Base-by-base conservation (phyloP, 2,888 invertebrate species). In the Zaprionus bogoriensis region DNA sequence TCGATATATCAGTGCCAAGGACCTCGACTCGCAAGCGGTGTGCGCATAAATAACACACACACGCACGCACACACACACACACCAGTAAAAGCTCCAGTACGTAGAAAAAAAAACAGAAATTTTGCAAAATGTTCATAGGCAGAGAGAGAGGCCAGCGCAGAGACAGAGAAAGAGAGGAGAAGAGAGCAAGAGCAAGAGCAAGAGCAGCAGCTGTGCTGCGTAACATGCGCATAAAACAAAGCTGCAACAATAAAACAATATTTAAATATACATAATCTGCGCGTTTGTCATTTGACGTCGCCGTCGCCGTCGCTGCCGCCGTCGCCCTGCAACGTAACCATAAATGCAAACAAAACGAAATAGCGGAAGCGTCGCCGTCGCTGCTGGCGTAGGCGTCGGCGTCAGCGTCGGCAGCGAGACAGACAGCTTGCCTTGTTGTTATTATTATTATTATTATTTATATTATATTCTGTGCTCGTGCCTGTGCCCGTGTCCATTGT, bases 231-330 rank as follows among this genome's bases (percentile, higher is more conserved):
- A 61, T 47, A 62, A 32, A 69, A 54, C 61, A 63, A 64, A 67
- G 23, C 47, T 67, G 58, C 28, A 57, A 53, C 12, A 58, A 61
- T 71, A 39, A 67, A 39, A 67, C 12, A 59, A 60, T 46, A 60
- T 72, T 73, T 54, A 67, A 77, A 77, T 61, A 75, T 45, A 65
- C 25, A 58, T 64, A 59, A 74, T 72, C 71, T 63, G 53, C 38
- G 55, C 27, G 63, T 74, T 58, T 61, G 65, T 55, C 73, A 72
- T 51, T 39, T 42, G 32, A 10, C 46, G 57, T 50, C 46, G 47
- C 25, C 30, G 53, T 32, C 52, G 52, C 42, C 10, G 48, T 39
- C 45, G 41, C n/a, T 51, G 51, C 30, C 50, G 42, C 30, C 30
- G 53, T 38, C 42, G 55, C 45, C 30, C 30, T 67, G 55, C 53